Base-by-base conservation (phyloP, 1,140 invertebrate species). In the Homarus americanus region DNA sequence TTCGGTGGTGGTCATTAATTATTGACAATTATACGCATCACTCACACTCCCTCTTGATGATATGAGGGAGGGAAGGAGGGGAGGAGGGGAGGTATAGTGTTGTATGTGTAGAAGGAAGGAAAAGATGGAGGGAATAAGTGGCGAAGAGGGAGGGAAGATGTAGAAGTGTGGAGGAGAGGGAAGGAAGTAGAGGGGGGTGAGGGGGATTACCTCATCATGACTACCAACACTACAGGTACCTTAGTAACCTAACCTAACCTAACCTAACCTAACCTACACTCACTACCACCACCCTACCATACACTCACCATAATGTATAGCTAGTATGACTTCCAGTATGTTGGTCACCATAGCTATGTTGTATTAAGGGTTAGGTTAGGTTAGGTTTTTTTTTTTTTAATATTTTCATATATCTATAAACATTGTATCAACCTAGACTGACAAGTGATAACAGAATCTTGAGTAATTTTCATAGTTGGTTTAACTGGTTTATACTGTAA, bases 1-100 rank as follows among this genome's bases (percentile, higher is more conserved):
- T 53, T 80, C 41, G 44, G 32, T 36, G n/a, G 44, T 41, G 44
- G 78, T 34, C 78, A 53, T 80, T 80, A 80, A 80, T 80, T 80
- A 80, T 53, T 53, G 78, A 32, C 78, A 49, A 80, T 80, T 80
- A 80, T 80, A 53, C 53, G 41, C 78, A 80, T 80, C 78, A 28
- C 36, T 41, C 78, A 32, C 78, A 53, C 28, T 80, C 53, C 53
- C 53, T 58, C 17, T 24, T 24, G 76, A 32, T 41, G 78, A 41
- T n/a, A 41, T 17, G 32, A 24, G 44, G 34, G 76, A 40, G 76
- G 76, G 76, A 78, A 9, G n/a, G 34, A 78, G 28, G 24, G n/a
- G 10, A 80, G 41, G 34, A 80, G 0, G 78, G 24, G 53, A 53
- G 24, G 20, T n/a, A n/a, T n/a, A n/a, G n/a, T n/a, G n/a, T n/a